Evolutionary conservation across 2,113 vertebrate species (phyloP).

Genomic region (Noturus placidus): DNA sequence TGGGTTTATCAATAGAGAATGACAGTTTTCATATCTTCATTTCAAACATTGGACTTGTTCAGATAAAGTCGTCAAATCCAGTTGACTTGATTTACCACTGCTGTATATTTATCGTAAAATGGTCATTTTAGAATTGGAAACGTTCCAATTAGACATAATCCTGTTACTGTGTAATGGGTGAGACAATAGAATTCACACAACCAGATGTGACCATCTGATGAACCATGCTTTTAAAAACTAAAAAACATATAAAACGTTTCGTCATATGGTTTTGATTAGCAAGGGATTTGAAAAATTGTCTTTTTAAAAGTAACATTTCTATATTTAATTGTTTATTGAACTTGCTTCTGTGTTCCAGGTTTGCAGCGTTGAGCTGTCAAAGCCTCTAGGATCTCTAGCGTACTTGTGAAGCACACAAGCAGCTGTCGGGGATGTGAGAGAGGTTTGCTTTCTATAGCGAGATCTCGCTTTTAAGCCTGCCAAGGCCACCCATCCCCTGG

Average conservation of each 20-base stretch:
- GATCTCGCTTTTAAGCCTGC: conserved; percentile 22
- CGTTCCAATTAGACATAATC: not conserved
- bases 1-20: not conserved
- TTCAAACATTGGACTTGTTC: not conserved
- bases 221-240: not conserved
- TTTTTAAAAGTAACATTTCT: not conserved
- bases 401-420: conserved; percentile 29
- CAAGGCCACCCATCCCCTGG: conserved; percentile 27
- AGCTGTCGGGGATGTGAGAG: conserved; percentile 37
- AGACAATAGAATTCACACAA: not conserved
- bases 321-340: not conserved
- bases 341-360: not conserved
- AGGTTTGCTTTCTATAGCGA: conserved; percentile 37
- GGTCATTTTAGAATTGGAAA: too few species aligned
- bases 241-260: not conserved
- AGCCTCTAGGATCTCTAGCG: not conserved
- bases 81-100: not conserved
- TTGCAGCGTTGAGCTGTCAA: not conserved
- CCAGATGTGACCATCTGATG: not conserved
- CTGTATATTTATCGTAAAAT: not conserved
- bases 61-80: not conserved
- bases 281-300: not conserved
- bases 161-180: not conserved
- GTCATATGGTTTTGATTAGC: not conserved
- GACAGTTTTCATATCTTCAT: not conserved